These are phyloP conservation scores for Haliclystus octoradiatus DNA, from an alignment of 30 jellyfish, hydroid and myxozoan species.

Conservation along the genomic window DNA sequence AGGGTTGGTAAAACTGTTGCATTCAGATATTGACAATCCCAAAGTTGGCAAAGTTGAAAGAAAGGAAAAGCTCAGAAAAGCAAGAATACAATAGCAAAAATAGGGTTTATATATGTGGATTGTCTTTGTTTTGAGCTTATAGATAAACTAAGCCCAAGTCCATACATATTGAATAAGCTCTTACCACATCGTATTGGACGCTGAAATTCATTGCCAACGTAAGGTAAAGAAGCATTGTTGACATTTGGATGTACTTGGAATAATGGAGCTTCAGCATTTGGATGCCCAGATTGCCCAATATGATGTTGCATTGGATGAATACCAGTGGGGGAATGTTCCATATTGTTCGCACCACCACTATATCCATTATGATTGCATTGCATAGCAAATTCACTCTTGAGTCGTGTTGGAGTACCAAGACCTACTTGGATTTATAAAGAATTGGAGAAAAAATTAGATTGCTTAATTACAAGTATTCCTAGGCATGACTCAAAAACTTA, in stretches of 20 bases:
- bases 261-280: not conserved
- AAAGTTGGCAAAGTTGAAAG: no score
- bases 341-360: not conserved
- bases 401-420: conserved; percentile 83
- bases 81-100: no score
- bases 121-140: no score
- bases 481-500: no score
- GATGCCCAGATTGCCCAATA: not conserved
- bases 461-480: not conserved
- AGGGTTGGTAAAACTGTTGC: not conserved
- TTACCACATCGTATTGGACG: not conserved
- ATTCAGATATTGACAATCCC: no score
- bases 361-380: conserved; percentile 41
- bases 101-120: no score
- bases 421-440: conserved; percentile 15
- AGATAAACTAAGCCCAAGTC: no score
- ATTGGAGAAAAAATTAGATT: not conserved
- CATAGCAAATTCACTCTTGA: conserved; percentile 41
- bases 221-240: not conserved
- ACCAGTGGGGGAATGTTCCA: not conserved
- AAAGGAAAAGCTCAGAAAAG: no score
- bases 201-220: not conserved
- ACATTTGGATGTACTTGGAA: not conserved
- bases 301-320: not conserved
- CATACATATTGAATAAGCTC: not conserved